Evolutionary conservation across 1,140 invertebrate genomes (phyloP), one percentile per base, ranked within the genome.

Genomic region (Camponotus pennsylvanicus): DNA sequence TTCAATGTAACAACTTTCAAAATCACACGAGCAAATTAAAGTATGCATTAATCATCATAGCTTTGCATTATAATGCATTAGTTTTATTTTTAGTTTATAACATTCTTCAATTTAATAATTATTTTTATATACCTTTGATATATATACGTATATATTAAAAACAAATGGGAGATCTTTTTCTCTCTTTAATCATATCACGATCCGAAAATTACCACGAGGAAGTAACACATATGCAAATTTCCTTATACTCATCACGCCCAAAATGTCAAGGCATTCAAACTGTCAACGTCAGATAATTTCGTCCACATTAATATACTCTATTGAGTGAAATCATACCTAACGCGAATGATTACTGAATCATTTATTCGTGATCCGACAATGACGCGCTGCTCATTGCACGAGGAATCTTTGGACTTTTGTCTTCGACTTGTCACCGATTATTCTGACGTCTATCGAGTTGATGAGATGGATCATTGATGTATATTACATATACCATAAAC

Each of bases 401-500:
- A 57, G 21, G 11, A 42, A 52, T 9, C n/a, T 27, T 45, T 21
- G 32, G 45, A 34, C 6, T 15, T 21, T 27, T 21, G n/a, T 21
- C 34, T 13, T 6, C n/a, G 37, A 80, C 15, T 55, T 52, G 15
- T 80, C 15, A 70, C 49, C 37, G 49, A 78, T 45, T 15, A 70
- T 42, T 70, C 78, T 32, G 78, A 80, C 18, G 66, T 80, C 37
- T 42, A 69, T n/a, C 37, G 37, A 79, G 40, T 32, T 15, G 37
- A 45, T 59, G 49, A 57, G 37, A 45, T 59, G 15, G 21, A 57
- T 70, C 37, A 59, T 80, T 42, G 49, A 59, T 64, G 42, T 15
- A 34, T 55, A 55, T n/a, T 5, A 55, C 21, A 5, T 3, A 77
- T 27, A 21, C 61, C n/a, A 59, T 80, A 80, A 64, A 37, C 49